Base-by-base conservation (phyloP, 1,140 invertebrate genomes). In the Zaprionus nigranus region DNA sequence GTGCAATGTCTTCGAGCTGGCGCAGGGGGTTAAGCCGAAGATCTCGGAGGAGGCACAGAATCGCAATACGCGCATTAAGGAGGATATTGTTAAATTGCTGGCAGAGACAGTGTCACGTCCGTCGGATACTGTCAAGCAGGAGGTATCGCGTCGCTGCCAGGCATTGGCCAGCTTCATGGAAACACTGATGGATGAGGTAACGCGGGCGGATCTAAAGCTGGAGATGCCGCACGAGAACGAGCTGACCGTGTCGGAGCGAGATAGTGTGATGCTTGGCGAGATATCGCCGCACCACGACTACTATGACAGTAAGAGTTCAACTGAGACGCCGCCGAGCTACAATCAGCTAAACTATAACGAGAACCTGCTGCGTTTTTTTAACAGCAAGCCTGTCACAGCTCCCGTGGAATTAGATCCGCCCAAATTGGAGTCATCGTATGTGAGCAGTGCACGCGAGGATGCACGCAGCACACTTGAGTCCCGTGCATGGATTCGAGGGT, bases 261-360 rank as follows among this genome's bases (percentile, higher is more conserved):
- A 96, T 92, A 97, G 96, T 43, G 95, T 97, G 1, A 97, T 97
- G 94, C 93, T 97, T 6, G 97, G 97, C 3, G 96, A 97, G 88
- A 97, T 98, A 72, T 97, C 97, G 11, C 97, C 97, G 4, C 96
- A 97, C 92, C 96, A 97, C 83, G 96, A 97, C 63, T 90, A 88
- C 90, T 95, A 94, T 90, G 96, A 97, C 90, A 97, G 96, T 87
- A 97, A 97, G 92, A 96, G 96, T 5, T 97, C 96, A 20, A 96
- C 95, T 1, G 96, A 96, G 83, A 97, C 96, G 22, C 96, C 96
- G 28, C 95, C 96, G 5, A 97, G 96, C 82, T 98, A 97, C 93
- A 97, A 96, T 90, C 96, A 98, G 87, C 93, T 98, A 6, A 98
- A 97, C 93, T 98, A 97, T 90, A 96, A 97, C 86, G 96, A 98